Evolutionary conservation across 2,888 invertebrate genomes (phyloP).

Genomic region (Mythimna albipuncta): DNA sequence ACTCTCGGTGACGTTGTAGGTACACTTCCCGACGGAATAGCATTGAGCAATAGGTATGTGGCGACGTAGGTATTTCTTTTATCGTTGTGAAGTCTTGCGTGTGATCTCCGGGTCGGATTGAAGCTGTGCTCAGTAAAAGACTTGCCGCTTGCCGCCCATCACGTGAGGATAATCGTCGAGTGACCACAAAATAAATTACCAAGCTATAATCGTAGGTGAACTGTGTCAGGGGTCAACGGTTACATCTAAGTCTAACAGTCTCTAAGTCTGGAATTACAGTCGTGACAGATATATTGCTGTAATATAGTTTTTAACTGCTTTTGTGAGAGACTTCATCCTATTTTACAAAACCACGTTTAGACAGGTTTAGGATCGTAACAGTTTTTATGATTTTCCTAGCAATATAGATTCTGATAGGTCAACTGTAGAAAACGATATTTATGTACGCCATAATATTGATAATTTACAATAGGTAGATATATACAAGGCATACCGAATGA

Average conservation of each 20-base stretch:
- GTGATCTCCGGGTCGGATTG: slow-evolving; percentile 55
- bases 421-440: slow-evolving; percentile 9
- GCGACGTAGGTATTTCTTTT: slow-evolving; percentile 38
- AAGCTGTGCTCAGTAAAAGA: slow-evolving; percentile 42
- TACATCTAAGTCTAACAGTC: slow-evolving; percentile 29
- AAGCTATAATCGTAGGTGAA: slow-evolving; percentile 55
- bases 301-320: slow-evolving; percentile 41
- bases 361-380: neutral
- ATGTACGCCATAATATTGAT: neutral
- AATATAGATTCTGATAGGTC: neutral
- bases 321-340: neutral
- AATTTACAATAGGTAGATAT: neutral
- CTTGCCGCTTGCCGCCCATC: slow-evolving; percentile 57
- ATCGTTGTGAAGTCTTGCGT: slow-evolving; percentile 35
- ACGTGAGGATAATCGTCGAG: slow-evolving; percentile 53
- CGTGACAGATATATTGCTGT: slow-evolving; percentile 35
- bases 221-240: slow-evolving; percentile 55
- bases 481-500: neutral
- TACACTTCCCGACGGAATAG: slow-evolving; percentile 55
- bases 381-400: slow-evolving; percentile 3
- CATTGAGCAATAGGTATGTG: slow-evolving; percentile 6
- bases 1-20: slow-evolving; percentile 64
- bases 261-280: slow-evolving; percentile 45
- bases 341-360: neutral
- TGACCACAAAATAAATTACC: slow-evolving; percentile 61